These are phyloP conservation scores for Apantesis nais DNA, from an alignment of 2,888 invertebrate species.

Conservation along the genomic window DNA sequence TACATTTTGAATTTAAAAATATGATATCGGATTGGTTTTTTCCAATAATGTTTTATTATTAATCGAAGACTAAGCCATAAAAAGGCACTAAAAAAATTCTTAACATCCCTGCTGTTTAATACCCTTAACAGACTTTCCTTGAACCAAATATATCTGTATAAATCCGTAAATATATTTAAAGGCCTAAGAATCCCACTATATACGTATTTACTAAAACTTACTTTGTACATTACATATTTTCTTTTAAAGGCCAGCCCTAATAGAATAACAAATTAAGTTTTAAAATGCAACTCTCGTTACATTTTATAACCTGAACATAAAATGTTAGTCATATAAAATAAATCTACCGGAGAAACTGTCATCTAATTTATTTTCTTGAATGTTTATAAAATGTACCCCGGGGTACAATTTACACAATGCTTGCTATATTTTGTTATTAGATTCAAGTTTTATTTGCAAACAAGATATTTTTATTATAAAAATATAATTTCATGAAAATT, in stretches of 20 bases:
- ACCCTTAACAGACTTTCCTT: no score
- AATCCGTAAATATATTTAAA: neutral
- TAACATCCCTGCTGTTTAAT: no score
- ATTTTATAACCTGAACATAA: conserved; percentile 17
- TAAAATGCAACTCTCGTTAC: conserved; percentile 21
- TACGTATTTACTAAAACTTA: neutral
- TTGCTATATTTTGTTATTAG: neutral
- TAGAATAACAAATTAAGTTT: conserved; percentile 12
- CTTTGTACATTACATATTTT: neutral
- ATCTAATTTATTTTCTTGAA: conserved; percentile 9
- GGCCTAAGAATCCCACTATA: neutral
- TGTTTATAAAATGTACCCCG: neutral
- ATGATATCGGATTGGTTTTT: no score
- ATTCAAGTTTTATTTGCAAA: neutral
- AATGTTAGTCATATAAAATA: conserved; percentile 14
- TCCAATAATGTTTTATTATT: no score
- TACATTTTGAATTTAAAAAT: no score
- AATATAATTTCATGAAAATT: neutral
- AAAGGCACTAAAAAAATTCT: no score
- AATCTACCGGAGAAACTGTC: conserved; percentile 8
- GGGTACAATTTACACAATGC: neutral
- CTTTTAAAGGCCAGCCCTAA: neutral
- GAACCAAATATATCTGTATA: neutral
- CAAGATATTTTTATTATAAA: neutral
- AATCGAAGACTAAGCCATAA: no score